These are phyloP conservation scores for Sardinella longiceps DNA, from an alignment of 2,797 vertebrate species.

Conservation along the genomic window DNA sequence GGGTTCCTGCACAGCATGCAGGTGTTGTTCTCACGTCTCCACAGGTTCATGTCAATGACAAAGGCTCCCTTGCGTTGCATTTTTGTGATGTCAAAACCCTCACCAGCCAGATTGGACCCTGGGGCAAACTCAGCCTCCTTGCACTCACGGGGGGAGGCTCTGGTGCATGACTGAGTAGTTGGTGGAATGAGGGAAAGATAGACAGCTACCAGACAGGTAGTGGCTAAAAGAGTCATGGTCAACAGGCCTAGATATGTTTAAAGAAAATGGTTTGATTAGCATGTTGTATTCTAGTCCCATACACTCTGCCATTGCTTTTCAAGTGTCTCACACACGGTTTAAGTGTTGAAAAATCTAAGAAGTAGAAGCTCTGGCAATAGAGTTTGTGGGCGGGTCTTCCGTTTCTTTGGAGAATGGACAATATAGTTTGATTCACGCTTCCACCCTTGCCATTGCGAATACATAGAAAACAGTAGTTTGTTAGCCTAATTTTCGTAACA, in stretches of 20 bases:
- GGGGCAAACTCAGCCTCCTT: conserved; percentile 69
- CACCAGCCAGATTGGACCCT: conserved; percentile 78
- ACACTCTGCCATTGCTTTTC: too few species aligned
- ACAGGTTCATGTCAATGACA: conserved; percentile 72
- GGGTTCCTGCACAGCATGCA: conserved; percentile 81
- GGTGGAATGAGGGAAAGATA: conserved; percentile 21
- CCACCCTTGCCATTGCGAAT: too few species aligned
- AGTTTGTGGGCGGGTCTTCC: too few species aligned
- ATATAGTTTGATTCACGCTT: too few species aligned
- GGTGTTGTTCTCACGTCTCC: conserved; percentile 68
- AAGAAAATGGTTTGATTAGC: too few species aligned
- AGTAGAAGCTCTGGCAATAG: not conserved
- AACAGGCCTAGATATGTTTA: not conserved
- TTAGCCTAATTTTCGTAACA: too few species aligned
- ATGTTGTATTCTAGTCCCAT: too few species aligned
- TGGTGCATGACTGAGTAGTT: conserved; percentile 63
- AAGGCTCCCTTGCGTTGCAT: conserved; percentile 79
- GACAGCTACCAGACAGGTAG: not conserved
- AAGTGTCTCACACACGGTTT: not conserved
- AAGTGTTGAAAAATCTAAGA: not conserved
- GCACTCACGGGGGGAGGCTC: conserved; percentile 68
- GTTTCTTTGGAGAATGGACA: too few species aligned
- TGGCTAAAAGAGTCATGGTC: not conserved
- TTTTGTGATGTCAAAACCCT: conserved; percentile 83
- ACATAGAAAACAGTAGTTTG: too few species aligned